Base-by-base conservation (phyloP, 23 tunicate genomes). In the Botrylloides violaceus region DNA sequence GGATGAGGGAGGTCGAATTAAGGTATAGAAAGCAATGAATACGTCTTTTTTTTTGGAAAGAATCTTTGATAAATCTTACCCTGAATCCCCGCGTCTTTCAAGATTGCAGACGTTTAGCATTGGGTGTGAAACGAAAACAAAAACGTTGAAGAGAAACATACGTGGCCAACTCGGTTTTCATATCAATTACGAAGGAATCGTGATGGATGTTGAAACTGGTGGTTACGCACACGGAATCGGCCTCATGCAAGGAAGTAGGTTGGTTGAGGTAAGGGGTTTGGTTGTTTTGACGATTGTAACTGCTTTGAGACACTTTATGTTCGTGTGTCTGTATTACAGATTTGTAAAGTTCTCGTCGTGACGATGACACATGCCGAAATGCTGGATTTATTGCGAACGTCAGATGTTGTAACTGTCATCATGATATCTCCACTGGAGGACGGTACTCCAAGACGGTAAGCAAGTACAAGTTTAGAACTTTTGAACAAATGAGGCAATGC, bases 111-210 rank as follows among this genome's bases (percentile, higher is more conserved):
- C 73, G 25, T 90, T 90, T 70, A 90, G 92, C 23, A 79, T 78
- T 37, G 97, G 97, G 4, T 77, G 79, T n/a, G 90, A 79, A 61
- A 80, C 97, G 6, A 60, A 66, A 2, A 61, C 76, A 3, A 79
- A 82, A 2, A 75, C 66, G 77, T 48, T 80, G 39, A 72, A 84
- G 19, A 71, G 97, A 26, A 75, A 75, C 47, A 36, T 39, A n/a
- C 29, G 25, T 1, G 82, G 79, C 0, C 85, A 90, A 64, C 82
- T 90, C 24, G 97, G 90, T 6, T 83, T 90, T 23, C 82, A 75
- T 23, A 83, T 90, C 49, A 90, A 90, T 29, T 90, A 90, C 62
- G 97, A 90, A 90, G 97, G 97, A 26, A 72, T 90, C 37, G 78
- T 90, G 5, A 86, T 76, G 79, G 97, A 90, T 4, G 80, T 90